These are phyloP conservation scores for Geococcyx californianus DNA, from an alignment of 2,113 vertebrate genomes.

Conservation along the genomic window DNA sequence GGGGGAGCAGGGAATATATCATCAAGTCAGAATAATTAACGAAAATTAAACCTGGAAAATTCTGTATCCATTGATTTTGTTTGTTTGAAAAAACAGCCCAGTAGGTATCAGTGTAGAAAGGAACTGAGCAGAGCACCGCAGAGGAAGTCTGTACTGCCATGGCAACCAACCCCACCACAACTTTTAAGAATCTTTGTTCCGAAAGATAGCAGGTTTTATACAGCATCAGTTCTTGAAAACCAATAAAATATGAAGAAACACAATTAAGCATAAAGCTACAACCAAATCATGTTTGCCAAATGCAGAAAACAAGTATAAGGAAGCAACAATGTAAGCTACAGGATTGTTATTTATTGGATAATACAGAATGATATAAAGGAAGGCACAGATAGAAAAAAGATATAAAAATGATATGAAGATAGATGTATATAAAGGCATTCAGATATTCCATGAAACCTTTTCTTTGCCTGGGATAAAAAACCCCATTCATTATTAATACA, in stretches of 20 bases:
- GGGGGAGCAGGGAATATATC: not conserved
- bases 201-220: not conserved
- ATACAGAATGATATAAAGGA: not conserved
- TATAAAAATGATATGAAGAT: not conserved
- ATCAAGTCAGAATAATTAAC: not conserved
- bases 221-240: not conserved
- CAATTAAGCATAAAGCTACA: not conserved
- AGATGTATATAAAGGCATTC: not conserved
- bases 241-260: not conserved
- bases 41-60: not conserved
- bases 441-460: not conserved
- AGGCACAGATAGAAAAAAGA: not conserved
- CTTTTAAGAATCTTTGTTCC: not conserved
- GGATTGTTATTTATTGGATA: not conserved
- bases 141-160: not conserved
- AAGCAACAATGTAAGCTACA: not conserved
- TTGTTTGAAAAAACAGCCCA: not conserved
- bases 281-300: not conserved
- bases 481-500: not conserved
- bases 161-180: not conserved
- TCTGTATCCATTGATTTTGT: not conserved
- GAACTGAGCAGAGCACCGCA: not conserved
- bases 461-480: not conserved
- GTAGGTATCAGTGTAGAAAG: not conserved
- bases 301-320: not conserved